A percentile compares a stretch with the other conserved stretches of the same genome.
phyloP scores from a whole-genome alignment of 2,113 vertebrate genomes.

The Forbesichthys agassizii region DNA sequence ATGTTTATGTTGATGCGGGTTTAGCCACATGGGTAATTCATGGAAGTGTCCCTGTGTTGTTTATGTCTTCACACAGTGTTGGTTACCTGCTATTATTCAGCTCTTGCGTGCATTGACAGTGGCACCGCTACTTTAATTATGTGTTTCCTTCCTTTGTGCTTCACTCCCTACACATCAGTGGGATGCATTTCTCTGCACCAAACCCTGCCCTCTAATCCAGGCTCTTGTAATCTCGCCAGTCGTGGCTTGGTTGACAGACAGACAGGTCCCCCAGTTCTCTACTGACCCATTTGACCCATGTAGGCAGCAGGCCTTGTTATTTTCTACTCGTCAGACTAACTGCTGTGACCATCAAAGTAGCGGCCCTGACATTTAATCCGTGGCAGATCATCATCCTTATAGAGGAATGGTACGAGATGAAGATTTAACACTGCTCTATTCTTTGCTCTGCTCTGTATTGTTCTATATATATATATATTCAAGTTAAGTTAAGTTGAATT shows the following conservation, averaged over 20 bases:
- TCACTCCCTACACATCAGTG: constrained; percentile 29
- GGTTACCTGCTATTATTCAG: not conserved
- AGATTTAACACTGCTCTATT: no score
- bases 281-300: constrained; percentile 20
- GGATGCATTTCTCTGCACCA: constrained; percentile 36
- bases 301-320: constrained; percentile 44
- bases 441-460: no score
- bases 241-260: constrained; percentile 39
- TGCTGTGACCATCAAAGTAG: constrained; percentile 36
- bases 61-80: not conserved
- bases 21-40: no score
- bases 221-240: constrained; percentile 53
- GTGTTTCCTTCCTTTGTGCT: constrained; percentile 12
- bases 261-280: constrained; percentile 28
- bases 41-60: not conserved
- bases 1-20: no score
- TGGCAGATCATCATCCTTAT: not conserved
- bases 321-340: constrained; percentile 15
- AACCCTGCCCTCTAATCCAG: constrained; percentile 55
- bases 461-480: no score
- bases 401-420: no score
- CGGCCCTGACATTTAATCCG: constrained; percentile 30
- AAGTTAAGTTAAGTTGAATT: no score
- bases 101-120: not conserved
- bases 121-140: constrained; percentile 41